Evolutionary conservation across 2,797 vertebrate species (phyloP), one percentile per base, ranked within the genome.

Genomic region (Protonibea diacanthus): DNA sequence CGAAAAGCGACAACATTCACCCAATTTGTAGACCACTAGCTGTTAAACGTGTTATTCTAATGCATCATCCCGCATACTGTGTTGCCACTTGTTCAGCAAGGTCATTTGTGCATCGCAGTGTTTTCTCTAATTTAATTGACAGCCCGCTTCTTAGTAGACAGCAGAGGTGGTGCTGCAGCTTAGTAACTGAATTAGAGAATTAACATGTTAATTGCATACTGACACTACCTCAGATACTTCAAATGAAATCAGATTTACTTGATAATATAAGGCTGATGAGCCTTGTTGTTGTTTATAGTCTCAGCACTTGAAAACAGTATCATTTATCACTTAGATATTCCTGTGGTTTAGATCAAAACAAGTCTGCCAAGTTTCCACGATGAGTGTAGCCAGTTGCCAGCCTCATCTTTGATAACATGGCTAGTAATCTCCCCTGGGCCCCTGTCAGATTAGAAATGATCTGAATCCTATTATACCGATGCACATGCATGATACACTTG

Each of bases 361-460:
- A 58, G 56, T 66, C 56, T 86, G 83, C 62, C 85, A 84, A 81
- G 76, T 91, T 86, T 90, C 82, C 77, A 67, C 64, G 9, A 55
- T 45, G 25, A 78, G 45, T 33, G 23, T 73, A 78, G 69, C 79
- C 80, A 75, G 57, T 69, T 84, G 29, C 29, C 68, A 76, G 47
- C 44, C 48, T 84, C 76, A 86, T 90, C 71, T 89, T 88, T 89
- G 81, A 91, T 85, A 89, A 84, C 68, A 68, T 59, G 21, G 27
- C 29, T 60, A 51, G 33, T 89, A 83, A 88, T 89, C 77, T 84
- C 57, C 58, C 47, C 65, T 71, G 51, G 64, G 60, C 71, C 71
- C 71, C 80, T 75, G 72, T 82, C 76, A 82, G 91, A 91, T 93
- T 91, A 90, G 76, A 91, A 85, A 74, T 86, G 0, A 89, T 87